Evolutionary conservation across 2,113 vertebrate species (phyloP).

Genomic region (Tauraco erythrolophus): DNA sequence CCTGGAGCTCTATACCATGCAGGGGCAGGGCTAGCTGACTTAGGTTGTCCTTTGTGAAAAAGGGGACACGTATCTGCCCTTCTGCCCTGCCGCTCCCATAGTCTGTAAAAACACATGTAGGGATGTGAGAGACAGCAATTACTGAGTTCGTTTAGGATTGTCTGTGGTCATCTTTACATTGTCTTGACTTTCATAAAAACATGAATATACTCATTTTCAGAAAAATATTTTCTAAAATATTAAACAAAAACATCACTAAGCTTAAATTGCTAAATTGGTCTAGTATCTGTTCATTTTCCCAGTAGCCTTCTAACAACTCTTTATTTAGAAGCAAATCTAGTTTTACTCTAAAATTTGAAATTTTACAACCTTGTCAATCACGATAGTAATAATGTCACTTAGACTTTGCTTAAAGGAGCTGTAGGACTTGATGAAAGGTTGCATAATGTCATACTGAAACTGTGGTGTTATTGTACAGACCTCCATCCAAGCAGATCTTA

Average conservation of each 20-base stretch:
- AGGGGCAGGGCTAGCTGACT: background rate
- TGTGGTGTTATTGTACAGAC: background rate
- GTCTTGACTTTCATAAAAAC: background rate
- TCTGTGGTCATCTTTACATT: background rate
- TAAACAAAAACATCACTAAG: background rate
- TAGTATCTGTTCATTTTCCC: background rate
- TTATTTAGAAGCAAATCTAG: background rate
- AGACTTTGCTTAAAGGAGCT: background rate
- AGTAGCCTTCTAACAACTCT: background rate
- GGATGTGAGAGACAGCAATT: background rate
- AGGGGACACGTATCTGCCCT: background rate
- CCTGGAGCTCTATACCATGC: background rate
- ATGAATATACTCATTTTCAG: background rate
- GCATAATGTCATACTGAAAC: background rate
- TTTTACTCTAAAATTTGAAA: background rate
- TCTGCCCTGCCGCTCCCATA: background rate
- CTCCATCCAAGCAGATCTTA: constrained; percentile 39
- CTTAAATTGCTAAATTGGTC: background rate
- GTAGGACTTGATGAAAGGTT: background rate
- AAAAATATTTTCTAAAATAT: background rate
- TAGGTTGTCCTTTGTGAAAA: background rate
- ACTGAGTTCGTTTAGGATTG: background rate
- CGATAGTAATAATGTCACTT: background rate
- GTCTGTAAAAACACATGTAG: background rate
- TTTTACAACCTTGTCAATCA: background rate